Conservation (phyloP, 2,888 invertebrate species). For the Drosophila koepferae region DNA sequence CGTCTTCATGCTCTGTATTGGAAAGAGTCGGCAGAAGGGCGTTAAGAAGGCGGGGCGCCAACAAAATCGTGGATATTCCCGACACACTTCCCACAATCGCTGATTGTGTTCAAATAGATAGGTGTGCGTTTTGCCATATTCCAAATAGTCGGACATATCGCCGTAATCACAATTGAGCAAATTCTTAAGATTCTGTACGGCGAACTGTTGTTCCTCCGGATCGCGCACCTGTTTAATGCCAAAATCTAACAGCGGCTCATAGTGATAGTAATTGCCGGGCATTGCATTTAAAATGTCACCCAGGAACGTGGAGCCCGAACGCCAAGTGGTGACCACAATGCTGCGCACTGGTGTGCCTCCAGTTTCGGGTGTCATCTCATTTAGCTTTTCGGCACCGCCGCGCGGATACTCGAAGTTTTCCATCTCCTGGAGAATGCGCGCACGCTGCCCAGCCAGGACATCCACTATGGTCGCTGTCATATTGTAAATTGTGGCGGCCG, state of each 20-base stretch:
- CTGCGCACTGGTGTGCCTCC: conserved; percentile 90
- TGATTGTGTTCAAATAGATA: conserved; percentile 94
- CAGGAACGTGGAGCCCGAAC: conserved; percentile 95
- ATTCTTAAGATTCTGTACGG: conserved; percentile 89
- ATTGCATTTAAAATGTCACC: conserved; percentile 93
- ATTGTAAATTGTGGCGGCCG: conserved; percentile 76
- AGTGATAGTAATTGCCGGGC: conserved; percentile 95
- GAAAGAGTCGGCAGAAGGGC: conserved; percentile 92
- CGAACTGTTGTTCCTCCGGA: conserved; percentile 89
- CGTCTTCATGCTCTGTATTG: conserved; percentile 95
- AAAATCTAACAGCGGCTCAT: conserved; percentile 94
- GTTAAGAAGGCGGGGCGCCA: conserved; percentile 90
- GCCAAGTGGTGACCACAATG: conserved; percentile 94
- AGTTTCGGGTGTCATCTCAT: conserved; percentile 89
- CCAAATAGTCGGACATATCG: conserved; percentile 90
- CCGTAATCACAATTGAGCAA: conserved; percentile 92
- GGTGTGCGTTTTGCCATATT: conserved; percentile 91
- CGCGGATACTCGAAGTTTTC: conserved; percentile 87
- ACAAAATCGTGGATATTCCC: conserved; percentile 88
- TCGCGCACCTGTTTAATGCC: conserved; percentile 93
- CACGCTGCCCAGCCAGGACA: conserved; percentile 87
- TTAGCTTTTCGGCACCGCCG: conserved; percentile 87
- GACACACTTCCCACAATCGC: conserved; percentile 93
- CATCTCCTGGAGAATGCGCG: conserved; percentile 87
- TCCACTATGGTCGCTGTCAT: conserved; percentile 86